Evolutionary conservation across 2,113 vertebrate genomes (phyloP).

Genomic region (Columba janthina): DNA sequence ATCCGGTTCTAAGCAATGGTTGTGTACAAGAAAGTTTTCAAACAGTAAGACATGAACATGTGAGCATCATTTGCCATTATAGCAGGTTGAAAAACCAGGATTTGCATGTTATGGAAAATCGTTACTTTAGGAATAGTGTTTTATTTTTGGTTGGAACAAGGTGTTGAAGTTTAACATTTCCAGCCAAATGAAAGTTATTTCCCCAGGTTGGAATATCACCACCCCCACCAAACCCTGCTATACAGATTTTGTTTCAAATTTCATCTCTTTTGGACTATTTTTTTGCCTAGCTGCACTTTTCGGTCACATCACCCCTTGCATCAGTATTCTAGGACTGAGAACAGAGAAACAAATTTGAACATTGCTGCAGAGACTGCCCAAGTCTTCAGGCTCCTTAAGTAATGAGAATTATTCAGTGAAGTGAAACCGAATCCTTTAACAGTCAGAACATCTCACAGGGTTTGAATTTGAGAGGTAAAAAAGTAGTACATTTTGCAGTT

Average conservation of each 20-base stretch:
- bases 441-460: background rate
- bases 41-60: background rate
- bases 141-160: background rate
- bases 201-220: background rate
- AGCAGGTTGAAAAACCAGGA: background rate
- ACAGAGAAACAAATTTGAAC: background rate
- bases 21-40: background rate
- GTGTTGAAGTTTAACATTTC: background rate
- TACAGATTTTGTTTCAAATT: background rate
- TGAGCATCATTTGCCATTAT: background rate
- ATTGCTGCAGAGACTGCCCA: background rate
- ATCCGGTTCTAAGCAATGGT: background rate
- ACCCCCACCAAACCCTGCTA: fast-evolving
- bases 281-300: background rate
- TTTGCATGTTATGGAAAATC: background rate
- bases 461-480: background rate
- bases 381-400: background rate
- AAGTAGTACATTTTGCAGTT: background rate
- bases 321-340: conserved; percentile 20
- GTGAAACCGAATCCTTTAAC: background rate
- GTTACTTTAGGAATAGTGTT: fast-evolving
- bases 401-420: background rate
- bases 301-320: background rate
- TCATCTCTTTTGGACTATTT: background rate
- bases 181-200: background rate